These are phyloP conservation scores for Lindbergichthys nudifrons DNA, from an alignment of 2,797 vertebrate species.

Conservation along the genomic window DNA sequence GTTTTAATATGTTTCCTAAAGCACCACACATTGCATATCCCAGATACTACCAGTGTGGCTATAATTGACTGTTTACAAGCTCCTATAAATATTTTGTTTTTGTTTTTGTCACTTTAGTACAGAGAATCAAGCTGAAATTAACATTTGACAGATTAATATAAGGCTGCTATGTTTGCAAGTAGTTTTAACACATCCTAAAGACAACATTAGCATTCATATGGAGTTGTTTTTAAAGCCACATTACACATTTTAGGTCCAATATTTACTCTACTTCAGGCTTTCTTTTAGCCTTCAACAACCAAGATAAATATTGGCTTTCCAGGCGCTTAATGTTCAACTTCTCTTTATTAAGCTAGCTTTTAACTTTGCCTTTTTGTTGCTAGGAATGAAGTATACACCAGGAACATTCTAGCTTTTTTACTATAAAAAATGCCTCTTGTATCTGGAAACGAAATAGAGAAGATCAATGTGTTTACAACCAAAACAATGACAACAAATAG, in stretches of 20 bases:
- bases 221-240: no score
- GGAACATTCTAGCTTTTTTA: no score
- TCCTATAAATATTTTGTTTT: not conserved
- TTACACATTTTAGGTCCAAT: not conserved
- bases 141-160: not conserved
- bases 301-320: not conserved
- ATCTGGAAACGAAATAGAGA: not conserved
- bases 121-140: not conserved
- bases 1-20: not conserved
- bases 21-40: not conserved
- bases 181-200: not conserved
- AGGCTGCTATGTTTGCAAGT: not conserved
- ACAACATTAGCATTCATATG: not conserved
- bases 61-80: not conserved
- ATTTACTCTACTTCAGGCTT: not conserved
- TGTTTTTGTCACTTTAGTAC: not conserved
- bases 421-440: not conserved
- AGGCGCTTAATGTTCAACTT: not conserved
- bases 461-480: not conserved
- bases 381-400: no score
- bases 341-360: not conserved
- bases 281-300: not conserved
- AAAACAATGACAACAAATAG: not conserved
- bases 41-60: not conserved
- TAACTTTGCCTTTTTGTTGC: no score